Conservation (phyloP, 2,888 invertebrate genomes). For the Andrena trimmerana region DNA sequence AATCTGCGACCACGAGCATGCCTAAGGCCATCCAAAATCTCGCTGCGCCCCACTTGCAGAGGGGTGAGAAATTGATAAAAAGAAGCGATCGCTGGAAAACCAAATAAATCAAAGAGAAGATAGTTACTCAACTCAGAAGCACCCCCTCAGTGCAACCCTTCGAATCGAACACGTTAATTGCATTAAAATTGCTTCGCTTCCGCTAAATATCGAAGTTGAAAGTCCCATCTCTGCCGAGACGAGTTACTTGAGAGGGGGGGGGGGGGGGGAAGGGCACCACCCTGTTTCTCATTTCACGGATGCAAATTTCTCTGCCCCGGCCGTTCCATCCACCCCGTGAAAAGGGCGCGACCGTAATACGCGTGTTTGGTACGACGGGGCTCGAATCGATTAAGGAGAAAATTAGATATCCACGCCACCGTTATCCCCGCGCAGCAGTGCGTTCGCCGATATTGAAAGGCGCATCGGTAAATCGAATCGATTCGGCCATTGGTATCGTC, state of each 20-base stretch:
- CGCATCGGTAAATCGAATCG: conserved; percentile 47
- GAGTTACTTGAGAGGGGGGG: not conserved
- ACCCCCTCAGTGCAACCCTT: not conserved
- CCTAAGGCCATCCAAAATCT: no score
- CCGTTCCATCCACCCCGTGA: not conserved
- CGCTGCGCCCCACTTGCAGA: not conserved
- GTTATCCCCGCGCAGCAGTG: conserved; percentile 17
- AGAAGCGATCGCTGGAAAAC: not conserved
- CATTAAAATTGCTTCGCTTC: not conserved
- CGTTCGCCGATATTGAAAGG: conserved; percentile 48
- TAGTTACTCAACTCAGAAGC: not conserved
- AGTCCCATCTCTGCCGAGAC: not conserved
- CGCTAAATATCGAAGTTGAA: conserved; percentile 17
- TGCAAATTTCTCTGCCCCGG: not conserved
- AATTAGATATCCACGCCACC: conserved; percentile 42
- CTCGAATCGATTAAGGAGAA: conserved; percentile 49
- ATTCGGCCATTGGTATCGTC: conserved; percentile 40
- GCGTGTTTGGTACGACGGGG: conserved; percentile 9
- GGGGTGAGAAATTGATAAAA: not conserved
- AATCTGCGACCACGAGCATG: no score
- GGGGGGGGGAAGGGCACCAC: not conserved
- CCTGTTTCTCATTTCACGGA: conserved; percentile 20
- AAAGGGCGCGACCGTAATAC: conserved; percentile 1
- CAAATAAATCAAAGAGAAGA: not conserved
- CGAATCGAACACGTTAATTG: conserved; percentile 2